Conservation (phyloP, 2,113 vertebrate genomes). For the Natator depressus region DNA sequence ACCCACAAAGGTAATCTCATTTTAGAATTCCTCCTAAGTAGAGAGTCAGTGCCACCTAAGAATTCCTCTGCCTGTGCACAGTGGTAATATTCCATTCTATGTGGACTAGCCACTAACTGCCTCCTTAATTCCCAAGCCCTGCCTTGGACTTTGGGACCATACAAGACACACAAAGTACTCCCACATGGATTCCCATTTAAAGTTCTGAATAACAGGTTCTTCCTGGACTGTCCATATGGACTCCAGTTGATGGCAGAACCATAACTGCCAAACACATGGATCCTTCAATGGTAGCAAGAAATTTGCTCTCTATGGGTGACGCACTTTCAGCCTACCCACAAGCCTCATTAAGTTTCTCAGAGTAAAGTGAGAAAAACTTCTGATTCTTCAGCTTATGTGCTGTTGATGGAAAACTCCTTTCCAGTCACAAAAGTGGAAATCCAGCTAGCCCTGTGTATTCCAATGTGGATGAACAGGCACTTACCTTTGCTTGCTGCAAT, state of each 20-base stretch:
- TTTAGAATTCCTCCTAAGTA: not conserved
- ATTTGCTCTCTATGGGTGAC: not conserved
- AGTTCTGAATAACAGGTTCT: not conserved
- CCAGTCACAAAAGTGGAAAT: not conserved
- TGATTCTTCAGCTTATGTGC: not conserved
- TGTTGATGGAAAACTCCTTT: not conserved
- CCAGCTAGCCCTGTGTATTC: not conserved
- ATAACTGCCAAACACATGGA: rapidly evolving
- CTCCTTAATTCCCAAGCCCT: not conserved
- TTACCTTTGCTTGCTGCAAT: not conserved
- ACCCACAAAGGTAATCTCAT: not conserved
- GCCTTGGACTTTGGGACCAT: not conserved
- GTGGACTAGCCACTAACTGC: not conserved
- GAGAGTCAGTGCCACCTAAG: not conserved
- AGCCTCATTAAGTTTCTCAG: not conserved
- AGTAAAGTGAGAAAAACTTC: not conserved
- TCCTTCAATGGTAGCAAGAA: not conserved
- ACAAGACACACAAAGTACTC: not conserved
- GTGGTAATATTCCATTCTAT: not conserved
- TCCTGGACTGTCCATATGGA: not conserved
- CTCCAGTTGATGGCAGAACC: not conserved
- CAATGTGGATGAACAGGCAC: not conserved
- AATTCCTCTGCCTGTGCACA: not conserved
- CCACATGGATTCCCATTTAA: not conserved
- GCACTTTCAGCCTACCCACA: not conserved